A percentile compares a stretch with the other conserved stretches of the same genome.
Conservation (phyloP, 2,797 vertebrate genomes). For the Lagorchestes hirsutus region DNA sequence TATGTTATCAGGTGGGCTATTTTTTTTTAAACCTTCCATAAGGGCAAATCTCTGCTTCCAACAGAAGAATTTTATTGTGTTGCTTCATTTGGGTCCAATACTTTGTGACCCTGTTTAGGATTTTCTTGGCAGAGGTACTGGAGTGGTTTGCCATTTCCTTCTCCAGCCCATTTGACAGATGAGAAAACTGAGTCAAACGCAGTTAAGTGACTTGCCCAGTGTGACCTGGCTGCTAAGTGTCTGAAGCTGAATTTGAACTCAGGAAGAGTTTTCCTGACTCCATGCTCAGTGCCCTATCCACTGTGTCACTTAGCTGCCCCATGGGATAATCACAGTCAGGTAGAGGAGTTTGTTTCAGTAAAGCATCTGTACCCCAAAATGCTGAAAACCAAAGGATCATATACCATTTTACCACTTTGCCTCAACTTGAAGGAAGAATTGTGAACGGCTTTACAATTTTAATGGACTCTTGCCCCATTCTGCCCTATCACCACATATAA, state of each 20-base stretch:
- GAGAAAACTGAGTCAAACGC: neutral
- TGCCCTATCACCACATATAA: neutral
- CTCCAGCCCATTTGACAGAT: neutral
- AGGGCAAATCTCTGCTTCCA: neutral
- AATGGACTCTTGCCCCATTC: neutral
- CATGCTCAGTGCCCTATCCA: neutral
- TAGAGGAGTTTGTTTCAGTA: neutral
- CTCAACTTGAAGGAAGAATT: neutral
- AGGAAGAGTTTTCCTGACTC: neutral
- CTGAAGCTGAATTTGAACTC: neutral
- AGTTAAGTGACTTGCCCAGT: neutral
- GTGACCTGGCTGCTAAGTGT: neutral
- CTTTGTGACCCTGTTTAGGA: neutral
- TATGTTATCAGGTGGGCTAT: neutral
- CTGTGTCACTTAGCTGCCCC: neutral
- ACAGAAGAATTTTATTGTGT: neutral
- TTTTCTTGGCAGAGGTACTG: neutral
- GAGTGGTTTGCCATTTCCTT: neutral
- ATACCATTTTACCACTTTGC: neutral
- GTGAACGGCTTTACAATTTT: neutral
- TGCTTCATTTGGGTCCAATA: neutral
- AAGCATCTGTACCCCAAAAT: neutral
- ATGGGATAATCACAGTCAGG: neutral
- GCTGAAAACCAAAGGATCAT: neutral
- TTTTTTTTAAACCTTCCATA: neutral